Evolutionary conservation across 2,888 invertebrate genomes (phyloP), one percentile per base, ranked within the genome.

Genomic region (Parnassius apollo): DNA sequence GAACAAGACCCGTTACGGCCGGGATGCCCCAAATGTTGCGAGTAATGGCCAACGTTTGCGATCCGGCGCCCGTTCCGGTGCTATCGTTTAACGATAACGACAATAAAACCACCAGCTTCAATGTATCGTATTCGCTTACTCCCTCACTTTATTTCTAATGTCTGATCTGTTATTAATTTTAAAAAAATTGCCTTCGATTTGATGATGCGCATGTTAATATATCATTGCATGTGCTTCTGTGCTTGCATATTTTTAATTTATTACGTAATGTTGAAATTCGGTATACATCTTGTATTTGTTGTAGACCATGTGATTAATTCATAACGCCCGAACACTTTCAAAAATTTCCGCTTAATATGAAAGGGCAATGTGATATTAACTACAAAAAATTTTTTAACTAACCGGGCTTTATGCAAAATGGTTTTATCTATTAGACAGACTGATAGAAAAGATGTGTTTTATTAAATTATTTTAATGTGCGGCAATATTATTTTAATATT

Each of bases 81-180:
- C 66, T 75, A 75, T 80, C 80, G 77, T 85, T 79, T 81, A 81
- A 77, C 74, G 78, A 80, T 81, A 83, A 82, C 76, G 80, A 73
- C 78, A 73, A 64, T 65, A 70, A 71, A 70, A 74, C 75, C 74
- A 75, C 78, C 76, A 79, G 72, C 77, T 75, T 81, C 81, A 83
- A 85, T 83, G 81, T 81, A 75, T 69, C 42, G 80, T 69, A 68
- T 70, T 76, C 70, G 75, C 75, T 76, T 74, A 71, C 74, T 78
- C 73, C 69, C 71, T 75, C 72, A 71, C 76, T 75, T 74, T 68
- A 75, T 76, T 78, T 77, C 13, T 42, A 9, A 13, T 42, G 42
- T 74, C 69, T 69, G 68, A 66, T 68, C 67, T 66, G 64, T 73
- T 70, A 70, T 68, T 66, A 71, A 68, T 71, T 70, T 68, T 72